Conservation (phyloP, 2,888 invertebrate species). For the Craniophora ligustri region DNA sequence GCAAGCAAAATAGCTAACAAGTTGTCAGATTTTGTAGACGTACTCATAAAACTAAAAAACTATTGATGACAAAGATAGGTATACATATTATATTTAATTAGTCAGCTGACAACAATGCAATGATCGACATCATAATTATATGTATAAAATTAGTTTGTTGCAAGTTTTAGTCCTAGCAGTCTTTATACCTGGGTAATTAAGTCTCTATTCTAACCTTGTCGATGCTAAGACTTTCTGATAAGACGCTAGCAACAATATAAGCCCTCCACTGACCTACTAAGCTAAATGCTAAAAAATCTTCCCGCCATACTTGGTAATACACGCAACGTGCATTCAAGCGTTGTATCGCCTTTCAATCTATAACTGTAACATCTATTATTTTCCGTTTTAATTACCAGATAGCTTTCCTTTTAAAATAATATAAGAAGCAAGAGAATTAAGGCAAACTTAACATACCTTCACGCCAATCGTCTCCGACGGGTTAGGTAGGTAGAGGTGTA, state of each 20-base stretch:
- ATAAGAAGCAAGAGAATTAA: neutral
- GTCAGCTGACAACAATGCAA: no score
- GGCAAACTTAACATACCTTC: no score
- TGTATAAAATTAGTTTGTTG: no score
- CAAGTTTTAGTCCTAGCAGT: neutral
- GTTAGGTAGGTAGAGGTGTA: no score
- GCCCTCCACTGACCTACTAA: slow-evolving; percentile 53
- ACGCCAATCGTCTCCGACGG: no score
- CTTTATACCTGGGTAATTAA: slow-evolving; percentile 14
- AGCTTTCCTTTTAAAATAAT: neutral
- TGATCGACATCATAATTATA: no score
- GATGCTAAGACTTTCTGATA: slow-evolving; percentile 38
- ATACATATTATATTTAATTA: no score
- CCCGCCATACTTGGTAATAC: slow-evolving; percentile 25
- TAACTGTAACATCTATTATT: slow-evolving; percentile 28
- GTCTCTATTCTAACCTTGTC: slow-evolving; percentile 16
- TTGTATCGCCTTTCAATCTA: slow-evolving; percentile 46
- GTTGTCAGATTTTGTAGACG: no score
- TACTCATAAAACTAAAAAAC: no score
- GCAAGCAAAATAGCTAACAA: no score
- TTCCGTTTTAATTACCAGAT: slow-evolving; percentile 16
- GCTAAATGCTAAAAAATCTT: slow-evolving; percentile 52
- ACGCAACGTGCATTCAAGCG: slow-evolving; percentile 48
- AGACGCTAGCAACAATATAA: slow-evolving; percentile 31
- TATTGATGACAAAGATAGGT: no score